phyloP scores from a whole-genome alignment of 2,113 vertebrate species.

The Casuarius casuarius region DNA sequence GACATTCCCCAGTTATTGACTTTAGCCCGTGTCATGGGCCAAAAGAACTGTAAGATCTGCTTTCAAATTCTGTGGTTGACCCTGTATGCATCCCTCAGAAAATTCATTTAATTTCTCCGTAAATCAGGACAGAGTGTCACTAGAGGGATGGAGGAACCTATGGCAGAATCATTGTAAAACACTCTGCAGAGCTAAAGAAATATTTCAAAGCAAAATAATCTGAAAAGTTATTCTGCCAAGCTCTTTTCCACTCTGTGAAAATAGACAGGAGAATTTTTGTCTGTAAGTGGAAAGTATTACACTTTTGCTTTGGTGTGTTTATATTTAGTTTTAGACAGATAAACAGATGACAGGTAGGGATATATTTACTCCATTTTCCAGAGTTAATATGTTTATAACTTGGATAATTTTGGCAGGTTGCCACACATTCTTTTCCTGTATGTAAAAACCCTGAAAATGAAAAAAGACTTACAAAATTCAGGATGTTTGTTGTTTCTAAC shows the following conservation, averaged over 20 bases:
- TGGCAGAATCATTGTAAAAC: conserved; percentile 12
- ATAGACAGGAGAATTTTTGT: background rate
- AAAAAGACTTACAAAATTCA: background rate
- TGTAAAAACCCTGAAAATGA: background rate
- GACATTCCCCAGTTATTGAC: background rate
- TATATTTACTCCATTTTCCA: conserved; percentile 6
- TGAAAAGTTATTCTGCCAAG: conserved; percentile 5
- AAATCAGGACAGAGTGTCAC: background rate
- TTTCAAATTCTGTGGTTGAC: background rate
- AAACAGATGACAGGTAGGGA: background rate
- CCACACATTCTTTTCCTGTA: background rate
- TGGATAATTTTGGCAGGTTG: background rate
- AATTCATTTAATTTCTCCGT: background rate
- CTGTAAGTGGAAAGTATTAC: conserved; percentile 44
- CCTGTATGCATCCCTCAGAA: background rate
- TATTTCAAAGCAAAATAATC: conserved; percentile 13
- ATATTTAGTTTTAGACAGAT: background rate
- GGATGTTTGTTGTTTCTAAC: background rate
- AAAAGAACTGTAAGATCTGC: background rate
- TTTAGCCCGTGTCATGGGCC: background rate
- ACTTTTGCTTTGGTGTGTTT: conserved; percentile 19
- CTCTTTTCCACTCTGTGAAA: background rate
- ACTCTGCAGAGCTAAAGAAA: background rate
- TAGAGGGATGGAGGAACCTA: background rate
- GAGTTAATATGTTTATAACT: background rate